These are phyloP conservation scores for Merodon equestris DNA, from an alignment of 2,888 invertebrate genomes.

Conservation along the genomic window DNA sequence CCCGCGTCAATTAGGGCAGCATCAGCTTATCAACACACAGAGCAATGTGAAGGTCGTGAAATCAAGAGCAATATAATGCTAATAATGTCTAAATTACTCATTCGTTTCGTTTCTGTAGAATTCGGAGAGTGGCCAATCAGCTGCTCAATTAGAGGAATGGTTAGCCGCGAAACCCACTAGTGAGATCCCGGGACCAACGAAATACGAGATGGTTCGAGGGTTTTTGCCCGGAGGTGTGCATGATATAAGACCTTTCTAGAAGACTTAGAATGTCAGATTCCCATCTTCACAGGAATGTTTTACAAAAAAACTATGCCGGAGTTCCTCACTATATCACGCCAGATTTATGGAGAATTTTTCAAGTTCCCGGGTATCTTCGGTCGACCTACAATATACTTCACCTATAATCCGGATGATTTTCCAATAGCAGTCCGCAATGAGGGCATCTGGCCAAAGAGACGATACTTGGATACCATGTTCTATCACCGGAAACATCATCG, in stretches of 20 bases:
- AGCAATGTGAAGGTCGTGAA: not conserved
- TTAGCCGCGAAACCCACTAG: slow-evolving; percentile 51
- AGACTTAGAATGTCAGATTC: too few relatives aligned
- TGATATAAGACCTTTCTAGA: not conserved
- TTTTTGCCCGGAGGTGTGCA: slow-evolving; percentile 71
- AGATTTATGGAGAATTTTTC: slow-evolving; percentile 76
- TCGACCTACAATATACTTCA: slow-evolving; percentile 69
- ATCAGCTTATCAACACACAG: not conserved
- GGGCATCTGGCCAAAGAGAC: slow-evolving; percentile 65
- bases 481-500: slow-evolving; percentile 76
- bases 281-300: slow-evolving; percentile 24
- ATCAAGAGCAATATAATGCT: too few relatives aligned
- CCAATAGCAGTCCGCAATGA: slow-evolving; percentile 75
- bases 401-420: slow-evolving; percentile 80
- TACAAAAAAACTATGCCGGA: slow-evolving; percentile 34
- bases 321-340: slow-evolving; percentile 3
- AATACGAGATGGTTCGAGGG: slow-evolving; percentile 46
- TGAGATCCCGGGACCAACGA: slow-evolving; percentile 67
- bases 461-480: slow-evolving; percentile 75
- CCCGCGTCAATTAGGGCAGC: not conserved
- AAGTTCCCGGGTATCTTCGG: slow-evolving; percentile 75
- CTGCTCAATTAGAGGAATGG: slow-evolving; percentile 32
- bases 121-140: too few relatives aligned
- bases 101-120: too few relatives aligned
- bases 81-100: too few relatives aligned